phyloP scores from a whole-genome alignment of 2,797 vertebrate genomes.

The Rhinatrema bivittatum region DNA sequence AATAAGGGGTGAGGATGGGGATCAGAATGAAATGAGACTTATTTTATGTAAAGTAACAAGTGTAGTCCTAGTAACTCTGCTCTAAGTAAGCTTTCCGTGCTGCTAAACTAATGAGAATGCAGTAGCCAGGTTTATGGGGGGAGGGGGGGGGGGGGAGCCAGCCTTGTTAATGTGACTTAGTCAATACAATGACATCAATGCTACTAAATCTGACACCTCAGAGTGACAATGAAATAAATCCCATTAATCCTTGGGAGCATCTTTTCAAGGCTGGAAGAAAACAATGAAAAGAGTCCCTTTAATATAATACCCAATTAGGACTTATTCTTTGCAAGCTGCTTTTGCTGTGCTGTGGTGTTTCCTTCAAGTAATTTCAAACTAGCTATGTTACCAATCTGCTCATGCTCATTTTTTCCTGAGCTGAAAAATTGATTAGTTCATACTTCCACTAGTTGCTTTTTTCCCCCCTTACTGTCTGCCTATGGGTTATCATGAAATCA shows the following conservation, averaged over 20 bases:
- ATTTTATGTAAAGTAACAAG: too few species aligned
- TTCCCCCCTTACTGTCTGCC: constrained; percentile 18
- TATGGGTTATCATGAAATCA: neutral
- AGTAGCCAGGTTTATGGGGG: too few species aligned
- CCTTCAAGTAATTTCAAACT: constrained; percentile 4
- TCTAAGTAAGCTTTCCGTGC: too few species aligned
- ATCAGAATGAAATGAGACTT: neutral
- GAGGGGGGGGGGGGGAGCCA: too few species aligned
- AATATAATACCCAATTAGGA: constrained; percentile 31
- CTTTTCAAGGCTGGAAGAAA: constrained; percentile 21
- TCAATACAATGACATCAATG: constrained; percentile 14
- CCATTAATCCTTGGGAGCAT: constrained; percentile 21
- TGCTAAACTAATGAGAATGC: too few species aligned
- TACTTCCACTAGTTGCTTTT: constrained; percentile 5
- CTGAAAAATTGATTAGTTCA: constrained; percentile 13
- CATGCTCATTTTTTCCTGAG: constrained; percentile 19
- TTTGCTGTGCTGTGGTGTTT: rapidly evolving
- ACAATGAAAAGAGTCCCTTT: constrained; percentile 1
- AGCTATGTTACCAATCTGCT: constrained; percentile 14
- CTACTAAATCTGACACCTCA: constrained; percentile 14
- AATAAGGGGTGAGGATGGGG: neutral
- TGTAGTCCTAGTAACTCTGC: too few species aligned
- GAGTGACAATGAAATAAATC: constrained; percentile 12
- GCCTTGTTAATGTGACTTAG: neutral
- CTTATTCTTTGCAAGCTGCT: constrained; percentile 22